Conservation (phyloP, 30 jellyfish, hydroid and myxozoan genomes). For the Hydractinia echinata region DNA sequence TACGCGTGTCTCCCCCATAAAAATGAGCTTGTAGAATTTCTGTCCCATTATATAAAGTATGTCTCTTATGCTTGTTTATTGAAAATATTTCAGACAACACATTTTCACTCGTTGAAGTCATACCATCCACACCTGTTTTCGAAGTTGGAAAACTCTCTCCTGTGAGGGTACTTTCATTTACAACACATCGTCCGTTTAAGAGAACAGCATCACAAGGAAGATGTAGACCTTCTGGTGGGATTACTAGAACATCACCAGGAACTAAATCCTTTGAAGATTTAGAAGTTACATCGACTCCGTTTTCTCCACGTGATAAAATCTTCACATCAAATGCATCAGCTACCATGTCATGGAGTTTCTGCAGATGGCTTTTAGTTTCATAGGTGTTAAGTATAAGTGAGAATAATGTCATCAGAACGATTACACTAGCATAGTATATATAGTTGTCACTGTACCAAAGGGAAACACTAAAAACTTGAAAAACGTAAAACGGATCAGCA, state of each 20-base stretch:
- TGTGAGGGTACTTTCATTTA: conserved; percentile 33
- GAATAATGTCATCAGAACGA: not conserved
- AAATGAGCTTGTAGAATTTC: conserved; percentile 37
- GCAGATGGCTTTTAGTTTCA: conserved; percentile 5
- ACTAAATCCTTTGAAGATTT: conserved; percentile 35
- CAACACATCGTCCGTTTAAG: conserved; percentile 30
- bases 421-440: conserved; percentile 8
- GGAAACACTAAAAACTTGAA: conserved; percentile 25
- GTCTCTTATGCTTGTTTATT: conserved; percentile 21
- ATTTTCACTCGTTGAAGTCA: not conserved
- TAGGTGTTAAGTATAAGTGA: conserved; percentile 5
- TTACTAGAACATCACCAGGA: conserved; percentile 41
- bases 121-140: conserved; percentile 13
- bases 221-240: conserved; percentile 23
- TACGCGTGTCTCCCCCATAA: conserved; percentile 1
- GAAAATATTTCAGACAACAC: conserved; percentile 6
- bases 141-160: conserved; percentile 38
- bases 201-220: conserved; percentile 40
- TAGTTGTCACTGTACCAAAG: conserved; percentile 32
- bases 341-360: conserved; percentile 20
- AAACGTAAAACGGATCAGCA: conserved; percentile 26
- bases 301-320: not conserved
- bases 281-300: not conserved
- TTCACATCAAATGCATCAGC: not conserved
- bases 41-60: conserved; percentile 45